Evolutionary conservation across 2,888 invertebrate species (phyloP).

Genomic region (Ochropacha duplaris): DNA sequence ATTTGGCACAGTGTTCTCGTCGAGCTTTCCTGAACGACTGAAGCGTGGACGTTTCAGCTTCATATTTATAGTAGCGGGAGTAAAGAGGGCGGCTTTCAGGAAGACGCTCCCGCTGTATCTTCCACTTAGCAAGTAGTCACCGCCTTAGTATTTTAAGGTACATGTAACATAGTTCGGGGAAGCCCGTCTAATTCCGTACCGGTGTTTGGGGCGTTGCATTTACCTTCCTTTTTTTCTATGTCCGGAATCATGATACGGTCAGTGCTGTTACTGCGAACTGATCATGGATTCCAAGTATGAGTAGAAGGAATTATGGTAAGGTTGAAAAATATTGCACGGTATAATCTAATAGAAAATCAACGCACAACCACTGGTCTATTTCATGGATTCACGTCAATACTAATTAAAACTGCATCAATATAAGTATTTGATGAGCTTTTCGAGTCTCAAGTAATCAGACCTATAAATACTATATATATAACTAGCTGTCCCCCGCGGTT

Average conservation of each 20-base stretch:
- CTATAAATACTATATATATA: neutral
- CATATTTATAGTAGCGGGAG: constrained; percentile 71
- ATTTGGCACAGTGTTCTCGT: constrained; percentile 69
- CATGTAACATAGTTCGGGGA: constrained; percentile 73
- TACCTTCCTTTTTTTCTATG: constrained; percentile 34
- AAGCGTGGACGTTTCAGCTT: constrained; percentile 63
- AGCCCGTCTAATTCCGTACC: constrained; percentile 63
- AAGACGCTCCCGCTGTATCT: constrained; percentile 57
- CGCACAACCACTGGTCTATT: no score
- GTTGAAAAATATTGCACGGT: no score
- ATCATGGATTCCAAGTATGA: neutral
- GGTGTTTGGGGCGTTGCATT: constrained; percentile 38
- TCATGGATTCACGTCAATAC: no score
- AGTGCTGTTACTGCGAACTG: constrained; percentile 17
- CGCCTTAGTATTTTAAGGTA: constrained; percentile 59
- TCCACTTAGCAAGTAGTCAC: constrained; percentile 73
- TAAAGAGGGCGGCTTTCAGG: constrained; percentile 71
- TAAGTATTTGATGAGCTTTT: neutral
- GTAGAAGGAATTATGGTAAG: no score
- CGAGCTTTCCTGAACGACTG: constrained; percentile 76
- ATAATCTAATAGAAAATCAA: no score
- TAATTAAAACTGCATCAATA: neutral
- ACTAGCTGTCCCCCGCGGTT: no score
- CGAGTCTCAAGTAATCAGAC: neutral
- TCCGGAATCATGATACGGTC: constrained; percentile 26